Base-by-base conservation (phyloP, 2,113 vertebrate species). In the Cyprinodon brontotheroides region DNA sequence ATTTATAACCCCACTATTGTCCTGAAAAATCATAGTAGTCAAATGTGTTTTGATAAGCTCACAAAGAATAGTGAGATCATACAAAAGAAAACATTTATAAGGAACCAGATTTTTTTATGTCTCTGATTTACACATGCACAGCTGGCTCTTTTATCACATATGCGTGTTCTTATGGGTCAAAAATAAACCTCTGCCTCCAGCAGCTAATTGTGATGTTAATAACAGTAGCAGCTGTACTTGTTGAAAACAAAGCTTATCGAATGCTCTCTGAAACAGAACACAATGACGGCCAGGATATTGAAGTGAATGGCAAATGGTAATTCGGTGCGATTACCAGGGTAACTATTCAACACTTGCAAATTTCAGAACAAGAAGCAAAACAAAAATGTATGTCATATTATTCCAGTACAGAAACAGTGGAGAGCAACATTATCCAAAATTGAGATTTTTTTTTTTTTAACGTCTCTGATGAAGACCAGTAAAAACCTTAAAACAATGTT, bases 201-300 rank as follows among this genome's bases (percentile, higher is more conserved):
- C 1, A 36, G 53, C 45, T 70, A 38, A 65, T 71, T 61, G 40
- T 60, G 22, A 65, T 48, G 50, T 47, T 71, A 65, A 65, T 60
- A 40, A 65, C 29, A 29, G 68, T 36, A 71, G 75, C 12, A 10
- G 61, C 61, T 70, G 47, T 63, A 36, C 40, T 39, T 29, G n/a
- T 17, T 47, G 40, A 45, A 74, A 43, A 38, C 50, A 61, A 47
- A 29, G 22, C 68, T 65, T 29, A 50, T 45, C 37, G 40, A 76
- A 53, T 45, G 47, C 36, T 43, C 5, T 10, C 38, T 29, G 36
- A 63, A 64, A 65, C 60, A 60, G 50, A 71, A 39, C 22, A 65
- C 70, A 61, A 48, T 68, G 68, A 77, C 80, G 45, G 65, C 50
- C 41, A 65, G 37, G 73, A 61, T 17, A 53, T 65, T 67, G 37